These are phyloP conservation scores for Drosophila sechellia DNA, from an alignment of 1,140 invertebrate species.

Conservation along the genomic window DNA sequence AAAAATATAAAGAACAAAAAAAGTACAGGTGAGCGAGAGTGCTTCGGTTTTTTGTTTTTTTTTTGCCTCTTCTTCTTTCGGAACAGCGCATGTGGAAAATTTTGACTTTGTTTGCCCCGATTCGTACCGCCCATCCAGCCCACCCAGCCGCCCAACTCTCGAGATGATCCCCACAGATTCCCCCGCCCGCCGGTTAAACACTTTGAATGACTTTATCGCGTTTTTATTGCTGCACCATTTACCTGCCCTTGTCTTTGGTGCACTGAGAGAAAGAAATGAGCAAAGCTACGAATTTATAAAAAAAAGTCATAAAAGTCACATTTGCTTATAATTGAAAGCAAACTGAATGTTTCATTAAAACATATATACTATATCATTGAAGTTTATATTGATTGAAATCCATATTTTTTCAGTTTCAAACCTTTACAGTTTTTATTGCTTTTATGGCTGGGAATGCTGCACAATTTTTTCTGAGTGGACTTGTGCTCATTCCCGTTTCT, in stretches of 20 bases:
- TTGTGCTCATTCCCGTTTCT: conserved; percentile 4
- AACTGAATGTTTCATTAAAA: no score
- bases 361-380: no score
- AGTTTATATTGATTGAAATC: no score
- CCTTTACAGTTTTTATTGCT: not conserved
- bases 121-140: not conserved
- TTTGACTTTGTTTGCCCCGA: conserved; percentile 42
- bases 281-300: not conserved
- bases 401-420: no score
- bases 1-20: conserved; percentile 2
- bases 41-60: conserved; percentile 4
- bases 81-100: conserved; percentile 48
- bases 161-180: not conserved
- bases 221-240: conserved; percentile 75
- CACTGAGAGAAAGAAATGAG: conserved; percentile 3
- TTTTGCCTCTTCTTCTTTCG: not conserved
- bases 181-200: conserved; percentile 48
- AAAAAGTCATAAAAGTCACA: no score
- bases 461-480: not conserved
- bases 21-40: not conserved
- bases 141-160: not conserved
- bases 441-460: not conserved
- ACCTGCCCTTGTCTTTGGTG: conserved; percentile 36
- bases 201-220: conserved; percentile 77
- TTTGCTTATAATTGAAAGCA: no score